Evolutionary conservation across 92 coral and sea anemone genomes (phyloP), one percentile per base, ranked within the genome.

Genomic region (Pocillopora meandrina): DNA sequence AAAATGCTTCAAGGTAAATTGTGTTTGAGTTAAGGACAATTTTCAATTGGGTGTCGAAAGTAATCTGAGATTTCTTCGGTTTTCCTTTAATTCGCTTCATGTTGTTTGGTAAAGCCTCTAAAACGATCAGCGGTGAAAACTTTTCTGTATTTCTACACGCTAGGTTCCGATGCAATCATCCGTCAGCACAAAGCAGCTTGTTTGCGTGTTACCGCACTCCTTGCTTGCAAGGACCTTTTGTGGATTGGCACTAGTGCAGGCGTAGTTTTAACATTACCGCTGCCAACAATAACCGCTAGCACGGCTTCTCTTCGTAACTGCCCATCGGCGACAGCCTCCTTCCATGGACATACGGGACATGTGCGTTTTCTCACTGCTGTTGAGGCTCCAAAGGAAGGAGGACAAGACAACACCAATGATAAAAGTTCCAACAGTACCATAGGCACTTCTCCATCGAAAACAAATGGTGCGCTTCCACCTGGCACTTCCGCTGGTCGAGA

Each of bases 171-270:
- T 70, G 99, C 99, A 21, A 97, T 97, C 66, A 97, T 97, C 65
- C 98, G 98, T 61, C 99, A 97, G 75, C 99, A 97, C 91, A 97
- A 97, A 80, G 97, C 98, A 21, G 99, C 99, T 0, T 97, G 99
- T 78, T 86, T 97, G 18, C 99, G 99, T 9, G 96, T 97, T 14
- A 97, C 99, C 2, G 92, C 99, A n/a, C 84, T 97, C 71, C 85
- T 97, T 23, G 93, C 98, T 31, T 97, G 99, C 49, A 97, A 95
- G 87, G 99, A 97, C 33, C 90, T 97, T 6, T 82, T 97, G 19
- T 97, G 99, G 99, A 97, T 97, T 87, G 99, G 99, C 73, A 97
- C 99, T 17, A 97, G 99, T 90, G 99, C 99, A 26, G 99, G 99
- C 47, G 99, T 97, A 18, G 99, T 97, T 26, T 91, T 97, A 63